Base-by-base conservation (phyloP, 2,888 invertebrate species). In the Danaus chrysippus region DNA sequence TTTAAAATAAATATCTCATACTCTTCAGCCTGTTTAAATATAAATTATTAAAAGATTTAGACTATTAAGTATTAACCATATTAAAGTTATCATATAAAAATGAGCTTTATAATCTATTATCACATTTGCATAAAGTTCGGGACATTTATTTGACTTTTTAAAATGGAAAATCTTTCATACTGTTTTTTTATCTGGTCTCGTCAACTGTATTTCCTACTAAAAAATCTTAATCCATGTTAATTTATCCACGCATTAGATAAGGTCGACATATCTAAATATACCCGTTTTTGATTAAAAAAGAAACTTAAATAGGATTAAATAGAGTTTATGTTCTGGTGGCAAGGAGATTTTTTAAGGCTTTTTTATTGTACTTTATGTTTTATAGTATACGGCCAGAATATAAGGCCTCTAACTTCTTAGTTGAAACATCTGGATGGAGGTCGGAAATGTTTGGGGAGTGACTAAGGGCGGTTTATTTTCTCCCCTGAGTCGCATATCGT, bases 401-500 rank as follows among this genome's bases (percentile, higher is more conserved):
- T 56, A 59, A 67, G 76, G 63, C 12, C 76, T 65, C 34, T 43
- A 60, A 56, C 66, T 58, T 54, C 34, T 67, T 64, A 61, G 17
- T 58, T 56, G 44, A 44, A 46, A 19, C n/a, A 42, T 44, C 42
- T 23, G 43, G 19, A 23, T 42, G 57, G 43, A 66, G 81, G 9
- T 73, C 77, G 68, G 49, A 3, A 12, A 63, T 66, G 42, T 65
- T 46, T 78, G 74, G 79, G 52, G 19, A 46, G 13, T 59, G 46
- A 46, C 54, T 62, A 56, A 63, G 79, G 78, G 77, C 72, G 71
- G 68, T 68, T 68, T 61, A 63, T 63, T 65, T 61, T 65, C 67
- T 65, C 73, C 78, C 76, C 72, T 65, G 61, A 65, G 67, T 60
- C 69, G 72, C 75, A 77, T 79, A 79, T 78, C 76, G 73, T 69